Percentiles rank a stretch among this genome's conserved stretches.
phyloP scores from a whole-genome alignment of 1,140 invertebrate genomes.

The Aculops lycopersici region DNA sequence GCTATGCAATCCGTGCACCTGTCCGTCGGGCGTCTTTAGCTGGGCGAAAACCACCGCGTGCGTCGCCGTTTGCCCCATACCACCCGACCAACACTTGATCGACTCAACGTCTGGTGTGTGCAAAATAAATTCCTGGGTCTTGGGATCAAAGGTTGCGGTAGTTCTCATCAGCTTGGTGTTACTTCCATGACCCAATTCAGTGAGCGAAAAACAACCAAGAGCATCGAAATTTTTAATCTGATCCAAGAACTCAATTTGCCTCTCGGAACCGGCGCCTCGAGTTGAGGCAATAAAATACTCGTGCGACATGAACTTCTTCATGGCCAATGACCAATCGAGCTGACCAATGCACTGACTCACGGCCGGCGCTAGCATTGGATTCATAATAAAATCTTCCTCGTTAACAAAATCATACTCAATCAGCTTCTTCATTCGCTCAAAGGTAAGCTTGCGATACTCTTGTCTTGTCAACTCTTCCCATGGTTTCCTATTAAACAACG shows the following conservation, averaged over 20 bases:
- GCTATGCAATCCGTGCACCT: constrained; percentile 50
- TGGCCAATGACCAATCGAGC: constrained; percentile 30
- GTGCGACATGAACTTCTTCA: constrained; percentile 24
- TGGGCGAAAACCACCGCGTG: constrained; percentile 29
- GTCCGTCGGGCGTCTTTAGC: constrained; percentile 27
- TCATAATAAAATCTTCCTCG: constrained; percentile 21
- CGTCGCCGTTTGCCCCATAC: constrained; percentile 51
- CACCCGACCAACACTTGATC: constrained; percentile 75
- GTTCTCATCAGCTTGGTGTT: constrained; percentile 68
- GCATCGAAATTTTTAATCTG: constrained; percentile 14
- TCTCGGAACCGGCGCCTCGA: constrained; percentile 34
- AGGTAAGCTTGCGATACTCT: constrained; percentile 27
- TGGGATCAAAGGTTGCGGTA: constrained; percentile 47
- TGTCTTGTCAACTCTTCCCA: constrained; percentile 26
- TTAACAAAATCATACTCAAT: constrained; percentile 27
- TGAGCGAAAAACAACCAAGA: constrained; percentile 50
- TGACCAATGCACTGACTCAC: constrained; percentile 23
- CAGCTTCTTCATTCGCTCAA: constrained; percentile 25
- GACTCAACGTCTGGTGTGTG: constrained; percentile 72
- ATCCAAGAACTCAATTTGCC: constrained; percentile 23
- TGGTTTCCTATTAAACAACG: constrained; percentile 29
- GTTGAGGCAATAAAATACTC: constrained; percentile 15
- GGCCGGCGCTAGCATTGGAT: constrained; percentile 16
- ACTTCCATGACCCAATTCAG: constrained; percentile 69
- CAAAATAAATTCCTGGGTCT: constrained; percentile 38